A percentile compares a stretch with the other conserved stretches of the same genome.
Evolutionary conservation across 2,113 vertebrate species (phyloP).

Genomic region (Himantopus leucocephalus): DNA sequence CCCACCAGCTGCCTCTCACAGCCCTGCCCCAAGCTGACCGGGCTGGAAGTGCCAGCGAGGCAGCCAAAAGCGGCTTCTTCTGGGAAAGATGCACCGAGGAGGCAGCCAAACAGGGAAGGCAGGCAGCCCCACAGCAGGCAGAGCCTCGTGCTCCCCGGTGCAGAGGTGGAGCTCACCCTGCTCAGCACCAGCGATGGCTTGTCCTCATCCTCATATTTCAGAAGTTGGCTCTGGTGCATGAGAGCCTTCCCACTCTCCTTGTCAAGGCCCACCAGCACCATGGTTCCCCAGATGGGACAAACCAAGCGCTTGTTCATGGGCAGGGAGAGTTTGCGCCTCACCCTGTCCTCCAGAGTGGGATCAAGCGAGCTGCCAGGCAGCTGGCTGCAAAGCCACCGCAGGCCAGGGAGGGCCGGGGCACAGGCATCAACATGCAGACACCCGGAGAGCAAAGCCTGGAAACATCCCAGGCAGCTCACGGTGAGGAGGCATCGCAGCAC

Average conservation of each 20-base stretch:
- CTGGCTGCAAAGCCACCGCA: background rate
- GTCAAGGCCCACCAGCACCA: background rate
- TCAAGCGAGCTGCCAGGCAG: background rate
- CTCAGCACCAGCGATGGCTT: fast-evolving
- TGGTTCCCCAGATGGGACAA: background rate
- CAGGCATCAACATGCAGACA: background rate
- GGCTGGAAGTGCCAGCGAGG: background rate
- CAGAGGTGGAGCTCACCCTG: background rate
- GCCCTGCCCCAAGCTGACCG: background rate
- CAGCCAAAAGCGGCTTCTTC: background rate
- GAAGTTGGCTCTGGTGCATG: background rate
- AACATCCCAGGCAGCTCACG: fast-evolving
- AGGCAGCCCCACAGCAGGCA: background rate
- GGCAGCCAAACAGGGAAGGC: background rate
- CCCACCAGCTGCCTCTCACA: background rate
- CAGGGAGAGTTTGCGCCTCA: background rate
- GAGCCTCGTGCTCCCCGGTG: fast-evolving
- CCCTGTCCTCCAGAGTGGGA: background rate
- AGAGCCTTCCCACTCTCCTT: background rate
- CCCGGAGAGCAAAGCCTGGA: background rate
- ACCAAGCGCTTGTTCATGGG: fast-evolving
- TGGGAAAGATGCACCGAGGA: background rate
- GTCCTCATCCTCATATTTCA: fast-evolving
- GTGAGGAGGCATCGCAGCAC: background rate
- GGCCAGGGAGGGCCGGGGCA: fast-evolving